These are phyloP conservation scores for Mythimna lalbum DNA, from an alignment of 2,888 invertebrate species.

Conservation along the genomic window DNA sequence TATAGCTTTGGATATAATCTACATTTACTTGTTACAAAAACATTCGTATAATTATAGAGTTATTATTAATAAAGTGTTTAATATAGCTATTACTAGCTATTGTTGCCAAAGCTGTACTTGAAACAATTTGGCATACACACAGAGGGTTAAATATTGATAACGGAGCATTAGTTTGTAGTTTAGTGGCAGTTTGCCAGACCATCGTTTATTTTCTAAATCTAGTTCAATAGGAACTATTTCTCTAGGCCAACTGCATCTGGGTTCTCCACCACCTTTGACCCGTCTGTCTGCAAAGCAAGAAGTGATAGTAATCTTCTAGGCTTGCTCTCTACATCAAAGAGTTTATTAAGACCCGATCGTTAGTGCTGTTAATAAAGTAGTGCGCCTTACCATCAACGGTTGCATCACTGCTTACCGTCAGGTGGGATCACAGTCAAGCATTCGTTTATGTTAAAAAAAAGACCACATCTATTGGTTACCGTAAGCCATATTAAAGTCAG, in stretches of 20 bases:
- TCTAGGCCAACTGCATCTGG: conserved; percentile 29
- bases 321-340: background rate
- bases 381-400: too few relatives aligned
- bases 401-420: too few relatives aligned
- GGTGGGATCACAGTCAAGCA: too few relatives aligned
- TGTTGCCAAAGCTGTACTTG: conserved; percentile 42
- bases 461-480: background rate
- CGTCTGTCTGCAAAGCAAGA: background rate
- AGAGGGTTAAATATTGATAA: conserved; percentile 55
- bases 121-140: conserved; percentile 56
- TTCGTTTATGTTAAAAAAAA: too few relatives aligned
- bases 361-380: too few relatives aligned
- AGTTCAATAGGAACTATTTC: conserved; percentile 42
- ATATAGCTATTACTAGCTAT: background rate
- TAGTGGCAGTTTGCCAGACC: conserved; percentile 49
- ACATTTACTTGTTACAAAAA: background rate
- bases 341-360: too few relatives aligned
- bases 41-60: conserved; percentile 3
- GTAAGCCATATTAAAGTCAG: background rate
- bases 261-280: background rate
- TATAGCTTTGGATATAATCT: background rate
- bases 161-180: conserved; percentile 39
- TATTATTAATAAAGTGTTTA: conserved; percentile 26
- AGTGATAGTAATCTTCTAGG: background rate
- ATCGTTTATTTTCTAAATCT: conserved; percentile 49